Percentiles rank a stretch among this genome's conserved stretches.
Conservation (phyloP, 2,888 invertebrate species). For the Schizaphis graminum region DNA sequence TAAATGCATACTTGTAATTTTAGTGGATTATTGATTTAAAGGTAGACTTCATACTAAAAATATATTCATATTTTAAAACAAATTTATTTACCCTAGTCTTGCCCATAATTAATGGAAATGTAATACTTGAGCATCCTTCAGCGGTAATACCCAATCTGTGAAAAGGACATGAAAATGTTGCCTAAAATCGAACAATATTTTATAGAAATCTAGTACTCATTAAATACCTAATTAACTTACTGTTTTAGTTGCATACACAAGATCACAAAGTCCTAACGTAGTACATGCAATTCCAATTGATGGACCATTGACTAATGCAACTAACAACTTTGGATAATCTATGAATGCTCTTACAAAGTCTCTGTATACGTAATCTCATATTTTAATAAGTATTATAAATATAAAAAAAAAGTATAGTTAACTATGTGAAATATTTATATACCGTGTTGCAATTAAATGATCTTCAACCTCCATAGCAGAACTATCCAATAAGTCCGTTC, state of each 20-base stretch:
- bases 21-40: not conserved
- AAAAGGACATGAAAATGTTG: conserved; percentile 92
- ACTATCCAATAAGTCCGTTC: conserved; percentile 38
- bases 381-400: not conserved
- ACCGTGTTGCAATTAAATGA: conserved; percentile 37
- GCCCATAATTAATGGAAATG: conserved; percentile 89
- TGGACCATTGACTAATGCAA: conserved; percentile 93
- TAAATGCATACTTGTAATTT: not conserved
- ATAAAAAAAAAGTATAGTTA: not conserved
- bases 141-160: conserved; percentile 85
- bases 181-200: conserved; percentile 73
- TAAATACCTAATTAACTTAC: conserved; percentile 72
- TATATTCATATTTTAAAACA: not conserved
- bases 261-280: conserved; percentile 86
- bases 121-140: conserved; percentile 90
- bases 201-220: not conserved
- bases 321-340: conserved; percentile 73
- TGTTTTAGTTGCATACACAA: conserved; percentile 88
- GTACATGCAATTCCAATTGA: conserved; percentile 93
- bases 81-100: conserved; percentile 77
- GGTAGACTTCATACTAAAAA: not conserved
- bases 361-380: conserved; percentile 30
- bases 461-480: not conserved
- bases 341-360: conserved; percentile 59
- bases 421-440: not conserved